A percentile compares a stretch with the other conserved stretches of the same genome.
Conservation (phyloP, 2,113 vertebrate species). For the Micronisus gabar region DNA sequence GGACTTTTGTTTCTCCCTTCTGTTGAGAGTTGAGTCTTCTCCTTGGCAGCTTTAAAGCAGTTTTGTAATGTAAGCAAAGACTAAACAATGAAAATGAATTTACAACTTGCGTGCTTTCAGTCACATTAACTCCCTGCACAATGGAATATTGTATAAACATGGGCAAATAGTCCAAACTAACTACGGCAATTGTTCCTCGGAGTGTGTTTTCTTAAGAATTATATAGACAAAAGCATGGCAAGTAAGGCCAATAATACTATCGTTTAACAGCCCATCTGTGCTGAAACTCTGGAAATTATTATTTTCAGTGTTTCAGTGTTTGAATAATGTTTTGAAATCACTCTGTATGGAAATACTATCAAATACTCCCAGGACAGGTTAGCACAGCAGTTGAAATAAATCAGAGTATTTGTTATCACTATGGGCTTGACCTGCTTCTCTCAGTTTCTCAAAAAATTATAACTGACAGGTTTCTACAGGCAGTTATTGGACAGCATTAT, state of each 20-base stretch:
- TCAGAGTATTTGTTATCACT: neutral
- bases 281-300: neutral
- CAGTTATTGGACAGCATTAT: neutral
- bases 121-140: constrained; percentile 51
- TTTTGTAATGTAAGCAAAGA: constrained; percentile 43
- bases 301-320: neutral
- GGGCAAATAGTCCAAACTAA: constrained; percentile 22
- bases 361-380: neutral
- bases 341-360: neutral
- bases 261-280: neutral
- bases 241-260: neutral
- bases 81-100: constrained; percentile 32
- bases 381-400: neutral
- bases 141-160: constrained; percentile 52
- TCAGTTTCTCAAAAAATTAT: neutral
- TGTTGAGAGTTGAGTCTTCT: neutral
- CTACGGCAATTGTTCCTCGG: neutral
- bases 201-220: constrained; percentile 24
- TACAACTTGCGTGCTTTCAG: constrained; percentile 35
- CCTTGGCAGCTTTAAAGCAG: neutral
- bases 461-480: neutral
- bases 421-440: neutral
- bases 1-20: neutral
- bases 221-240: neutral
- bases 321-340: neutral